Percentiles rank a stretch among this genome's conserved stretches.
phyloP scores from a whole-genome alignment of 2,113 vertebrate genomes.

The Mormoops blainvillei region DNA sequence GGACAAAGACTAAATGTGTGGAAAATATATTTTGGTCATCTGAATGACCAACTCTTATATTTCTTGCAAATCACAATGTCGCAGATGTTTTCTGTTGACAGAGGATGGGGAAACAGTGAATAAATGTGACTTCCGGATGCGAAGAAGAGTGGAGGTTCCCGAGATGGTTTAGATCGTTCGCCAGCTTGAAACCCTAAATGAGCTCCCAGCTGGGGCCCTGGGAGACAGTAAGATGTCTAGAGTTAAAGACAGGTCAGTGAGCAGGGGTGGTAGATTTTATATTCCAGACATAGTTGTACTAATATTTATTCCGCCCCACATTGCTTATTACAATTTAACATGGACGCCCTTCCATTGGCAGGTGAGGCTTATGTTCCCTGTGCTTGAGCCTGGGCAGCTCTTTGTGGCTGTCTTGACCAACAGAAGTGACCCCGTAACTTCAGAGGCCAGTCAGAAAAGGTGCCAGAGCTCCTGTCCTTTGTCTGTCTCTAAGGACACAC shows the following conservation, averaged over 20 bases:
- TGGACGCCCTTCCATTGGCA: neutral
- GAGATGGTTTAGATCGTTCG: neutral
- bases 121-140: neutral
- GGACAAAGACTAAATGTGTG: neutral
- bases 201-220: neutral
- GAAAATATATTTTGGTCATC: neutral
- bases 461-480: too few relatives aligned
- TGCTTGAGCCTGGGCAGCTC: neutral
- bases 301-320: neutral
- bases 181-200: neutral
- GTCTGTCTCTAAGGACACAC: neutral
- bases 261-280: neutral
- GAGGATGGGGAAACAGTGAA: neutral
- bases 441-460: neutral
- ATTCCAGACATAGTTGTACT: neutral
- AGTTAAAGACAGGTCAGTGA: neutral
- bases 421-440: neutral
- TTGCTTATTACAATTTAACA: neutral
- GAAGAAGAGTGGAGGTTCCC: neutral
- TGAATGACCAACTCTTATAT: neutral
- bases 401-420: neutral
- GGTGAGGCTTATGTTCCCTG: neutral
- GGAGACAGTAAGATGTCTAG: neutral
- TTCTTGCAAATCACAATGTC: neutral
- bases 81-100: neutral